A percentile compares a stretch with the other conserved stretches of the same genome.
Conservation (phyloP, 1,140 invertebrate species). For the Monomorium pharaonis region DNA sequence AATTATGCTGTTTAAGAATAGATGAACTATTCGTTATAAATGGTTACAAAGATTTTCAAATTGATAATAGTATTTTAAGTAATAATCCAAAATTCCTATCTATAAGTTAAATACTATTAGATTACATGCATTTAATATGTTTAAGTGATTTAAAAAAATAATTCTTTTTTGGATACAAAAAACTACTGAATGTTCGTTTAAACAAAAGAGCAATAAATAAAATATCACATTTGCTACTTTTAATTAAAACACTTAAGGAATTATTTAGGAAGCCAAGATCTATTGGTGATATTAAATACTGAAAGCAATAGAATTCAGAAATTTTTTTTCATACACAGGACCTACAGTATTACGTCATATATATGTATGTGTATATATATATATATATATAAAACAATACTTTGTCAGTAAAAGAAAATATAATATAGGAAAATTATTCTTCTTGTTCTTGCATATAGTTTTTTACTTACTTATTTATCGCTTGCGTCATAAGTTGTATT, state of each 20-base stretch:
- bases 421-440: too few relatives aligned
- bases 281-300: background rate
- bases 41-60: slow-evolving; percentile 9
- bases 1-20: background rate
- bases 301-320: too few relatives aligned
- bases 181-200: too few relatives aligned
- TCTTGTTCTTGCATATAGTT: too few relatives aligned
- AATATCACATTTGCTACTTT: background rate
- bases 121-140: slow-evolving; percentile 4
- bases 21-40: background rate
- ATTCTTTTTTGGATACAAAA: slow-evolving; percentile 12
- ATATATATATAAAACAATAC: too few relatives aligned
- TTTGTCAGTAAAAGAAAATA: too few relatives aligned
- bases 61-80: background rate
- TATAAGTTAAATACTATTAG: background rate
- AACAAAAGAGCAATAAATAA: background rate
- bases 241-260: background rate
- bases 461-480: too few relatives aligned
- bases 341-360: too few relatives aligned
- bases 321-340: too few relatives aligned
- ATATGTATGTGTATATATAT: too few relatives aligned
- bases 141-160: background rate
- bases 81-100: background rate
- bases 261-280: slow-evolving; percentile 1
- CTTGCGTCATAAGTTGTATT: too few relatives aligned